Percentiles rank a stretch among this genome's conserved stretches.
phyloP scores from a whole-genome alignment of 2,888 invertebrate species.

The Conus canariensis region DNA sequence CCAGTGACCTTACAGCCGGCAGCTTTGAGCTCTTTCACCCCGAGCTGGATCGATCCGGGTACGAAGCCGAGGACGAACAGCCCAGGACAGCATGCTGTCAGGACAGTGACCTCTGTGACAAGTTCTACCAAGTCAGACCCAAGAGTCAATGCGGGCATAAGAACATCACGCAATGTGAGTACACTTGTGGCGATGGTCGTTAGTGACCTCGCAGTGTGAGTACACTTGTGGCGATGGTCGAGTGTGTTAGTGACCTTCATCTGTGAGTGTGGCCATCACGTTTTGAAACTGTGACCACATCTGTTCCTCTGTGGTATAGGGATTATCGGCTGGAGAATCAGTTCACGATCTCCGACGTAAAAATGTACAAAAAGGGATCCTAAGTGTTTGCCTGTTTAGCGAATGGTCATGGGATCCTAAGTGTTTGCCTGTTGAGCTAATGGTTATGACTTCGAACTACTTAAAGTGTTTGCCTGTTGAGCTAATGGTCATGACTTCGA shows the following conservation, averaged over 20 bases:
- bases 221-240: no score
- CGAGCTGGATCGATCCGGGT: neutral
- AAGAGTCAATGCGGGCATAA: conserved; percentile 10
- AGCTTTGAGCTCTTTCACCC: conserved; percentile 41
- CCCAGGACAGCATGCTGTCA: conserved; percentile 47
- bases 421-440: no score
- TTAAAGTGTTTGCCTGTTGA: no score
- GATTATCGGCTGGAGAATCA: no score
- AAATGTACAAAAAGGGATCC: no score
- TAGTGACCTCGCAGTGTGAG: no score
- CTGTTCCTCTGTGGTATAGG: no score
- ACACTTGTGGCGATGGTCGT: no score
- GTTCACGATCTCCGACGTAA: neutral
- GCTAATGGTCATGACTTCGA: no score
- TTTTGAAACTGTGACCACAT: neutral
- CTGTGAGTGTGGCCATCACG: neutral
- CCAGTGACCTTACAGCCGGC: conserved; percentile 24
- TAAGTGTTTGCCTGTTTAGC: no score
- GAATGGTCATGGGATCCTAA: no score
- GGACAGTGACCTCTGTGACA: conserved; percentile 37
- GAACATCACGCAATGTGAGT: neutral
- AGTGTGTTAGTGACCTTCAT: neutral
- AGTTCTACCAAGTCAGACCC: conserved; percentile 47
- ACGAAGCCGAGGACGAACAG: conserved; percentile 36
- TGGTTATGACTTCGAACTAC: no score